A percentile compares a stretch with the other conserved stretches of the same genome.
Evolutionary conservation across 1,140 invertebrate genomes (phyloP).

Genomic region (Drosophila nigromelanica): DNA sequence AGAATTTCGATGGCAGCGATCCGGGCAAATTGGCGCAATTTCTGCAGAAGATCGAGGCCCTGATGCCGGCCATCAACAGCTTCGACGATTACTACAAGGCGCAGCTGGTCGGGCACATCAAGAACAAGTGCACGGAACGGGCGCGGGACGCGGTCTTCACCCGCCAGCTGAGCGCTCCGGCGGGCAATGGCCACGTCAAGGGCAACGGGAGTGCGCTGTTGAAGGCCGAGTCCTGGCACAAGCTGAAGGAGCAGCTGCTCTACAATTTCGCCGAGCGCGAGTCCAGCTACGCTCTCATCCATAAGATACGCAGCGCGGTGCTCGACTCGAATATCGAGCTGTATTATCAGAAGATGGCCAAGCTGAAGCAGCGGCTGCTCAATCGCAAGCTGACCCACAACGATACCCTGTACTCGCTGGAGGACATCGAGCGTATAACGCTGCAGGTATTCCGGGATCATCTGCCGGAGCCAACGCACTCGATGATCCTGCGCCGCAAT

Average conservation of each 20-base stretch:
- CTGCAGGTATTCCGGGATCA: constrained; percentile 69
- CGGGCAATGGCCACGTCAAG: constrained; percentile 30
- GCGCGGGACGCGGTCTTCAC: constrained; percentile 67
- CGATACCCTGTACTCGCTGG: constrained; percentile 60
- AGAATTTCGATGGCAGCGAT: constrained; percentile 72
- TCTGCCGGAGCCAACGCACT: constrained; percentile 68
- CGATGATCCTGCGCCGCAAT: constrained; percentile 68
- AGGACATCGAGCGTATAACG: constrained; percentile 68
- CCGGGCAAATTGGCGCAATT: constrained; percentile 65
- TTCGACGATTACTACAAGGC: constrained; percentile 74
- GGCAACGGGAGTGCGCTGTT: constrained; percentile 31
- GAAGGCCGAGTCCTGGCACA: constrained; percentile 67
- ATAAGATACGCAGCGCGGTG: constrained; percentile 64
- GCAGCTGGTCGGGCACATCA: constrained; percentile 65
- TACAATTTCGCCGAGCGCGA: constrained; percentile 66
- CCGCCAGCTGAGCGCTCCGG: constrained; percentile 63
- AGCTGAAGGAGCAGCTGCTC: constrained; percentile 64
- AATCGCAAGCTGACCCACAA: constrained; percentile 71
- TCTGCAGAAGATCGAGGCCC: constrained; percentile 63
- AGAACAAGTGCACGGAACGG: constrained; percentile 72
- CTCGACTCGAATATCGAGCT: constrained; percentile 70
- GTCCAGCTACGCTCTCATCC: constrained; percentile 67
- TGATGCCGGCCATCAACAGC: constrained; percentile 63
- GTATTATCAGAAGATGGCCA: constrained; percentile 70
- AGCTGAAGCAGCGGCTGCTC: constrained; percentile 65